phyloP scores from a whole-genome alignment of 2,797 vertebrate species.

The Leuciscus waleckii region DNA sequence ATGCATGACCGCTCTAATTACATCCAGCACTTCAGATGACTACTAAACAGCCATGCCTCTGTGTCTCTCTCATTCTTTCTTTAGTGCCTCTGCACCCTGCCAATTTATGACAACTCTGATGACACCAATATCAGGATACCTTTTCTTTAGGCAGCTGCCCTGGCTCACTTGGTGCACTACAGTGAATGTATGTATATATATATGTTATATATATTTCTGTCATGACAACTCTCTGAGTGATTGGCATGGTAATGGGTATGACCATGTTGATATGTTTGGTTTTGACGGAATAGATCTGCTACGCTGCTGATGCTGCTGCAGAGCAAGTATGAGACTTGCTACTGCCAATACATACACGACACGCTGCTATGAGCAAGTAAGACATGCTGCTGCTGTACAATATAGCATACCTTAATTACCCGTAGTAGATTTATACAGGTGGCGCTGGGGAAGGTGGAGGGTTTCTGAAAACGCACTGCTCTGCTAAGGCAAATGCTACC shows the following conservation, averaged over 20 bases:
- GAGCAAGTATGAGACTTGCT: no score
- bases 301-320: no score
- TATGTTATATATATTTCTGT: background rate
- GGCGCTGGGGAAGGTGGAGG: no score
- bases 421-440: no score
- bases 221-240: background rate
- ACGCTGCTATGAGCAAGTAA: no score
- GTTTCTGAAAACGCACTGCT: no score
- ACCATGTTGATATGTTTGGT: no score
- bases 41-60: slow-evolving; percentile 19
- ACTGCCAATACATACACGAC: no score
- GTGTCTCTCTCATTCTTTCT: slow-evolving; percentile 1
- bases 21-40: slow-evolving; percentile 27
- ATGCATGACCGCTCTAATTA: slow-evolving; percentile 36
- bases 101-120: slow-evolving; percentile 3
- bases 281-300: no score
- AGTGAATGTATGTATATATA: background rate
- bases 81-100: background rate
- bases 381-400: no score
- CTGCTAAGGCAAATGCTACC: no score
- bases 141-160: background rate
- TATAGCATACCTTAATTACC: no score
- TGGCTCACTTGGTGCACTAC: background rate
- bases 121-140: background rate
- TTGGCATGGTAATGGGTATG: background rate